Evolutionary conservation across 1,140 invertebrate species (phyloP), one percentile per base, ranked within the genome.

Genomic region (Drosophila leontia): DNA sequence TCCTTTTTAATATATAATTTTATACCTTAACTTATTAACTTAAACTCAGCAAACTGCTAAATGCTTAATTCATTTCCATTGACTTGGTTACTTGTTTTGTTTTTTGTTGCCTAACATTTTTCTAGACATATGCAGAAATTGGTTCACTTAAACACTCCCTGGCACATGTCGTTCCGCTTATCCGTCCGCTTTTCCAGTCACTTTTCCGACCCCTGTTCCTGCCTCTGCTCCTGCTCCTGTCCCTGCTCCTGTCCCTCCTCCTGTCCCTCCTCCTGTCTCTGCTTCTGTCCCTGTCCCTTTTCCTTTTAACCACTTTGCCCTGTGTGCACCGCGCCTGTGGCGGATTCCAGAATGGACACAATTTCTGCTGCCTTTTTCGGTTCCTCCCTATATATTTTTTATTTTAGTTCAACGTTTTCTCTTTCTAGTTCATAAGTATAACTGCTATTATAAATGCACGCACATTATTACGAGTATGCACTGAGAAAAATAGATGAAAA

Each of bases 331-430:
- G 42, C 56, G 75, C 78, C 61, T 57, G 75, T 62, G 78, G 78
- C 76, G 78, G 74, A 80, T 80, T 80, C 58, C 57, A 74, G 78
- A 80, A 80, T 80, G 78, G 78, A 80, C 78, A 80, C 78, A 65
- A 80, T 80, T 72, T 71, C 55, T 74, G 55, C 70, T 74, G 58
- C 58, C 57, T 50, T 78, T 78, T 78, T 68, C 50, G 44, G 41
- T 50, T 63, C 13, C 37, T 19, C 41, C 37, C 23, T 12, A 3
- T 3, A 12, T 42, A 23, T 45, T 13, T 50, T 35, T 32, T 32
- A 50, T 45, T 77, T 70, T 59, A 19, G 23, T 53, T 37, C 29
- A 69, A 39, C 44, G 44, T 60, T 78, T 79, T 78, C 48, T 63
- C 51, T 64, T 78, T 80, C 55, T 79, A 62, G 78, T 79, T 65